Percentiles rank a stretch among this genome's conserved stretches.
Conservation (phyloP, 2,797 vertebrate species). For the Lateolabrax maculatus region DNA sequence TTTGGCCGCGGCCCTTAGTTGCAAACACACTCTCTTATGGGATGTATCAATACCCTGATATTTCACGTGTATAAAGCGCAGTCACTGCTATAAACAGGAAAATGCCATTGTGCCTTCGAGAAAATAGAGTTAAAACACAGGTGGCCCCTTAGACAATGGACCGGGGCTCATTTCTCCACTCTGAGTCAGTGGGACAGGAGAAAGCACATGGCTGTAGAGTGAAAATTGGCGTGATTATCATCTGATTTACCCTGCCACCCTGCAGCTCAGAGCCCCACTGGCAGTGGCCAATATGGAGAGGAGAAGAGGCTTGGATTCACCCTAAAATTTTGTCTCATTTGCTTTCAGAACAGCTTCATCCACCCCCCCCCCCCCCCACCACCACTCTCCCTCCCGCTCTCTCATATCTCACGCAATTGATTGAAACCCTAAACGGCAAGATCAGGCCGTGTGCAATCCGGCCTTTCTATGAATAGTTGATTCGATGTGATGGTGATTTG, state of each 20-base stretch:
- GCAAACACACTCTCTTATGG: slow-evolving; percentile 35
- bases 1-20: slow-evolving; percentile 13
- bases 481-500: slow-evolving; percentile 65
- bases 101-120: slow-evolving; percentile 59
- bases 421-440: slow-evolving; percentile 79
- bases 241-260: slow-evolving; percentile 55
- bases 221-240: slow-evolving; percentile 59
- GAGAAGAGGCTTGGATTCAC: slow-evolving; percentile 54
- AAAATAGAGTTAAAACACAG: slow-evolving; percentile 72
- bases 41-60: slow-evolving; percentile 55
- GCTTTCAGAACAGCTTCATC: slow-evolving; percentile 58
- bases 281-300: slow-evolving; percentile 37
- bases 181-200: slow-evolving; percentile 62
- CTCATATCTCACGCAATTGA: slow-evolving; percentile 77
- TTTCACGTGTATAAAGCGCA: slow-evolving; percentile 57
- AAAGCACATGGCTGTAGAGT: slow-evolving; percentile 62
- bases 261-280: slow-evolving; percentile 34
- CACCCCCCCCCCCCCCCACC: slow-evolving; percentile 53
- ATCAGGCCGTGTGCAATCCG: slow-evolving; percentile 56
- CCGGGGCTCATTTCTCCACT: slow-evolving; percentile 49
- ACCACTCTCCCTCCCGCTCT: slow-evolving; percentile 46
- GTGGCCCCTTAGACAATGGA: slow-evolving; percentile 73
- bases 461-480: slow-evolving; percentile 79
- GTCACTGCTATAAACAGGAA: slow-evolving; percentile 64
- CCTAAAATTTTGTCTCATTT: slow-evolving; percentile 60